Evolutionary conservation across 2,113 vertebrate genomes (phyloP).

Genomic region (Corythoichthys haematopterus): DNA sequence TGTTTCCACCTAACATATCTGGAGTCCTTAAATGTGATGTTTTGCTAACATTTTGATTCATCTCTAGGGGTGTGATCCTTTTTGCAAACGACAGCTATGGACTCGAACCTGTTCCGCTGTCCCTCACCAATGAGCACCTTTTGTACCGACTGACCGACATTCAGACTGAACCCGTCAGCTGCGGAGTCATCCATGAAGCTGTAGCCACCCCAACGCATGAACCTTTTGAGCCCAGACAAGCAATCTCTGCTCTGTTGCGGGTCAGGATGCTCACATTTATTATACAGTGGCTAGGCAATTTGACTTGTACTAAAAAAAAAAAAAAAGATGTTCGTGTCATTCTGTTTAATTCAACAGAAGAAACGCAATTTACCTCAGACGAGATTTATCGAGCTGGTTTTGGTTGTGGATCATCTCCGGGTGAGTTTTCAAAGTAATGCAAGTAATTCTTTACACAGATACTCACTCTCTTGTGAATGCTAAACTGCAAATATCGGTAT

Average conservation of each 20-base stretch:
- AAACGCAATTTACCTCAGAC: slow-evolving; percentile 75
- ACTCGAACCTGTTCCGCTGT: slow-evolving; percentile 57
- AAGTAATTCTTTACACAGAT: background rate
- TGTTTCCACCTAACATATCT: background rate
- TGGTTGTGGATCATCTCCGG: slow-evolving; percentile 81
- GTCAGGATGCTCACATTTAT: slow-evolving; percentile 24
- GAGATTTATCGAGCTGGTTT: slow-evolving; percentile 79
- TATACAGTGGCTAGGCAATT: background rate
- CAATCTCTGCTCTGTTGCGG: slow-evolving; percentile 59
- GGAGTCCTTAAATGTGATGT: background rate
- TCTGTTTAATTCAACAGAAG: slow-evolving; percentile 61
- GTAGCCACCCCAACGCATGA: slow-evolving; percentile 2
- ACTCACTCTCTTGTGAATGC: background rate
- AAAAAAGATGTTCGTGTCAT: background rate
- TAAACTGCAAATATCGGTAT: background rate
- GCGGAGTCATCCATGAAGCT: slow-evolving; percentile 53
- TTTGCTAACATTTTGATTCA: background rate
- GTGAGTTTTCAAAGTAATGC: slow-evolving; percentile 53
- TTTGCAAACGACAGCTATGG: slow-evolving; percentile 61
- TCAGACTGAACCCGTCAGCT: slow-evolving; percentile 31
- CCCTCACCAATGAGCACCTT: slow-evolving; percentile 56
- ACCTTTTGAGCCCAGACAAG: slow-evolving; percentile 31
- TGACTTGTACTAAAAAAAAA: background rate
- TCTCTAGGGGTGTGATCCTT: slow-evolving; percentile 67
- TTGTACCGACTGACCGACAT: slow-evolving; percentile 58